Conservation (phyloP, 2,797 vertebrate species). For the Leptatherina wallacei region DNA sequence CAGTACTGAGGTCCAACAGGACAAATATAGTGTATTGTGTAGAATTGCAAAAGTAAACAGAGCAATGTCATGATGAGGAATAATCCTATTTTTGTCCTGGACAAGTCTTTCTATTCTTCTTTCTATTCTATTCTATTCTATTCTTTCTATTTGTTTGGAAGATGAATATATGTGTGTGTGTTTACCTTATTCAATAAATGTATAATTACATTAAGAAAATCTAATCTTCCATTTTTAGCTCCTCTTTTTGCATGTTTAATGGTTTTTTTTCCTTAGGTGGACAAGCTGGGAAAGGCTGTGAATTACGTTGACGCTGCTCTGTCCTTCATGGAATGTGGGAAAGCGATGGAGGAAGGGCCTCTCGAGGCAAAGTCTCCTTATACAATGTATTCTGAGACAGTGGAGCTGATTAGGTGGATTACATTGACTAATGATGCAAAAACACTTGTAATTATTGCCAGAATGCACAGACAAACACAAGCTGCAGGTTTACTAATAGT, state of each 20-base stretch:
- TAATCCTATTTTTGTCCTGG: background rate
- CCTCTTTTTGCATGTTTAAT: background rate
- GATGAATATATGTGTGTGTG: background rate
- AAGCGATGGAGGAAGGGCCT: slow-evolving; percentile 97
- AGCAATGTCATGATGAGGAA: background rate
- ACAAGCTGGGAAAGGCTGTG: slow-evolving; percentile 96
- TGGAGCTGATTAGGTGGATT: slow-evolving; percentile 95
- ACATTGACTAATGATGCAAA: background rate
- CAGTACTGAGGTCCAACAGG: too few relatives aligned
- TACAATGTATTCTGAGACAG: slow-evolving; percentile 98
- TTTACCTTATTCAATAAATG: background rate
- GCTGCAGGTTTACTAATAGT: slow-evolving; percentile 25
- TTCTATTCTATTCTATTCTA: too few relatives aligned
- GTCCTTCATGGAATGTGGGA: slow-evolving; percentile 98
- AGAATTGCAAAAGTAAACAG: background rate
- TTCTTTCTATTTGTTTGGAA: too few relatives aligned
- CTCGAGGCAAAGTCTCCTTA: slow-evolving; percentile 97
- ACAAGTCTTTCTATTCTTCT: background rate
- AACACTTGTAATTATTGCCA: background rate
- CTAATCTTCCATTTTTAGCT: background rate
- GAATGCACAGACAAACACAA: background rate
- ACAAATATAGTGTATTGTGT: too few relatives aligned
- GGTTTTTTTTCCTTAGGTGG: slow-evolving; percentile 83
- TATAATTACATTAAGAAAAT: background rate
- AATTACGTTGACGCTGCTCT: slow-evolving; percentile 97